Evolutionary conservation across 92 coral and sea anemone genomes (phyloP), one percentile per base, ranked within the genome.

Genomic region (Pocillopora grandis): DNA sequence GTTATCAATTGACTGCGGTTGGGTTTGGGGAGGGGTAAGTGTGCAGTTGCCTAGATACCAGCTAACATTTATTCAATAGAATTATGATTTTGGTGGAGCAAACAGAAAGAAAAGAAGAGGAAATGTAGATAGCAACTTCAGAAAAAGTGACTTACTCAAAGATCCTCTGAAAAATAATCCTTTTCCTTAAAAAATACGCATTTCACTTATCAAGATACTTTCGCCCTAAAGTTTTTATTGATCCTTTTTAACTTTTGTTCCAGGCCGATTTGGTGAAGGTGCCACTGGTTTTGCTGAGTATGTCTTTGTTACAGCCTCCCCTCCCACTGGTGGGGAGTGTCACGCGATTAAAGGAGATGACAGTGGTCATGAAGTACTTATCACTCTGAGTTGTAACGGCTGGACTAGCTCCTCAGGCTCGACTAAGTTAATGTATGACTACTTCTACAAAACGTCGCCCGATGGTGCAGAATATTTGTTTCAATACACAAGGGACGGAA

Each of bases 311-410:
- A 72, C 82, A 15, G 89, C 89, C 58, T 68, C 62, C 12, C 71
- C 74, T 0, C 96, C 96, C 6, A 71, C 59, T 12, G 86, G 86
- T 37, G 92, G 92, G 9, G 78, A 59, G 35, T 92, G 96, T 58
- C 69, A 57, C 8, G 84, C 79, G 27, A 65, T 65, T 9, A 89
- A 86, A 42, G 74, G 56, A n/a, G 69, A 36, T 60, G 88, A 88
- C 10, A 59, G 81, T 52, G 71, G 71, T 76, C 63, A 64, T 12
- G 76, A 86, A 49, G 58, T 61, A 35, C 20, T 23, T 1, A 81
- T 67, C 58, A 81, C 84, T 12, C 77, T 91, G 8, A 31, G 8
- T 17, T 91, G 94, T 75, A 78, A 62, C n/a, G 77, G 84, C 35
- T 90, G 93, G 90, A 58, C 62, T 12, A 75, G 77, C 71, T 75